Percentiles rank a stretch among this genome's conserved stretches.
Evolutionary conservation across 2,113 vertebrate species (phyloP).

Genomic region (Trichechus manatus): DNA sequence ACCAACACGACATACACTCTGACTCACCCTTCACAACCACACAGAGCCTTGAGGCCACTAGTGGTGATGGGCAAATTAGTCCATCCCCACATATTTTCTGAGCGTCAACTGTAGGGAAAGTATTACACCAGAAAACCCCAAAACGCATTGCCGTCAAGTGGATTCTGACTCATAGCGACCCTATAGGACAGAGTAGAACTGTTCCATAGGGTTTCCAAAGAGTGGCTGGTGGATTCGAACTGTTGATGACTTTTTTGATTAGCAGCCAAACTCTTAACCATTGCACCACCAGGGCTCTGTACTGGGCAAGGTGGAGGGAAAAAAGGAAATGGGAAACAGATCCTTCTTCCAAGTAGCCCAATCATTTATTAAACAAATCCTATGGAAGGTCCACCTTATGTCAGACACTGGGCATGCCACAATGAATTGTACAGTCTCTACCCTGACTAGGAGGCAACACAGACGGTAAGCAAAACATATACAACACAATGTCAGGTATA

Average conservation of each 20-base stretch:
- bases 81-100: background rate
- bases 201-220: too few species aligned
- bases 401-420: too few species aligned
- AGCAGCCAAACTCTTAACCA: too few species aligned
- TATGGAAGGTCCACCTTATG: rapidly evolving
- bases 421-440: background rate
- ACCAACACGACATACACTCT: background rate
- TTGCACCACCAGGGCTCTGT: too few species aligned
- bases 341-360: background rate
- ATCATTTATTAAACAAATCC: background rate
- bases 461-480: background rate
- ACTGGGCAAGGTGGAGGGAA: background rate
- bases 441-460: background rate
- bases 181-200: too few species aligned
- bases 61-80: background rate
- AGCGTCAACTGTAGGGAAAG: background rate
- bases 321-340: background rate
- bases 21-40: background rate
- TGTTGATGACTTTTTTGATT: too few species aligned
- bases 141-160: too few species aligned
- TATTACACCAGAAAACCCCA: too few species aligned
- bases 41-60: background rate
- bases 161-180: too few species aligned
- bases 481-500: background rate
- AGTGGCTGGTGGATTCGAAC: too few species aligned